These are phyloP conservation scores for Contarinia nasturtii DNA, from an alignment of 1,140 invertebrate species.

Conservation along the genomic window DNA sequence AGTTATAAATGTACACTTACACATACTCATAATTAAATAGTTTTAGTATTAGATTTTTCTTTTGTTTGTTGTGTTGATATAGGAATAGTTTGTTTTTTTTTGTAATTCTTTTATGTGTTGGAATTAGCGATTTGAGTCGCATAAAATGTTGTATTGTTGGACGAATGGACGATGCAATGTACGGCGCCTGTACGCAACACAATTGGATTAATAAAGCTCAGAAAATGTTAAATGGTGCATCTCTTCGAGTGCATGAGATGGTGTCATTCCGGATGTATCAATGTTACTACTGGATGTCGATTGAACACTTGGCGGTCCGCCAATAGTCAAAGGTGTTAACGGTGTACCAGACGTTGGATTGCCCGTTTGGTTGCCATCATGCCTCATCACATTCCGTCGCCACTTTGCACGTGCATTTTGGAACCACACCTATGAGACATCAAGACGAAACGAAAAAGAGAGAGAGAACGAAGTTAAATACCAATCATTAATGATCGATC, in stretches of 20 bases:
- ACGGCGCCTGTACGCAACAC: too few species aligned
- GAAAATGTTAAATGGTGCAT: constrained; percentile 6
- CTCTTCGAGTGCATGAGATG: constrained; percentile 6
- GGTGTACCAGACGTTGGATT: constrained; percentile 5
- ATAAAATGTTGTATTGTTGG: too few species aligned
- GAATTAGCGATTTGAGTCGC: too few species aligned
- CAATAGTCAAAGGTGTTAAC: background rate
- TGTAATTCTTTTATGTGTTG: too few species aligned
- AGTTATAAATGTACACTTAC: too few species aligned
- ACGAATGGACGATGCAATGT: too few species aligned
- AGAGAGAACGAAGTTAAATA: too few species aligned
- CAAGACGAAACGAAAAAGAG: too few species aligned
- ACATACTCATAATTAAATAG: too few species aligned
- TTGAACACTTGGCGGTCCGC: constrained; percentile 3
- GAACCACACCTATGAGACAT: constrained; percentile 73
- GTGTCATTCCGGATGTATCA: constrained; percentile 2
- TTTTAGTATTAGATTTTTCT: too few species aligned
- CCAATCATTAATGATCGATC: background rate
- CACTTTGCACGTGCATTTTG: constrained; percentile 95
- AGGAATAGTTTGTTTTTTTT: too few species aligned
- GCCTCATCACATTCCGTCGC: constrained; percentile 65
- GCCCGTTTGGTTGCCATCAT: constrained; percentile 33
- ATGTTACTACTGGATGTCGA: constrained; percentile 2
- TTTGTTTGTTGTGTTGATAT: too few species aligned
- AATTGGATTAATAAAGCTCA: constrained; percentile 3